Percentiles rank a stretch among this genome's conserved stretches.
phyloP scores from a whole-genome alignment of 1,140 invertebrate genomes.

The Pogonomyrmex barbatus region DNA sequence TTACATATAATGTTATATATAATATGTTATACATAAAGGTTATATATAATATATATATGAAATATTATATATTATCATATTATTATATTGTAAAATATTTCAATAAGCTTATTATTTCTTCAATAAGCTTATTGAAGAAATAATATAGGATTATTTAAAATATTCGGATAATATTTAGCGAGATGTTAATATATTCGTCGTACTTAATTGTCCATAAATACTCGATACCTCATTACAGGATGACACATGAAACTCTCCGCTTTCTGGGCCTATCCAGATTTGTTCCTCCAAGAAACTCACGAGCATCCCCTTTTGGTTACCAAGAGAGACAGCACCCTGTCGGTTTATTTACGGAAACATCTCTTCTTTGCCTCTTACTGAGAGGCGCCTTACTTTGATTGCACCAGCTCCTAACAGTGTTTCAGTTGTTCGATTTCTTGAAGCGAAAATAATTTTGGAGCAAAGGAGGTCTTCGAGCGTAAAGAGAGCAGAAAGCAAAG shows the following conservation, averaged over 20 bases:
- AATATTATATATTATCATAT: too few relatives aligned
- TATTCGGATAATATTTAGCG: neutral
- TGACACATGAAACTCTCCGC: conserved; percentile 58
- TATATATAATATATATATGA: too few relatives aligned
- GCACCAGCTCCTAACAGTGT: neutral
- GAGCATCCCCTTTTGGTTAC: conserved; percentile 58
- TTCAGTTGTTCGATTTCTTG: conserved; percentile 60
- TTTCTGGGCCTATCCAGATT: conserved; percentile 34
- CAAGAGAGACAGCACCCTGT: conserved; percentile 20
- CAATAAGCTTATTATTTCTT: too few relatives aligned
- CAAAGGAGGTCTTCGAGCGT: neutral
- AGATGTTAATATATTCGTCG: neutral
- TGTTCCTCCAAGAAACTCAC: conserved; percentile 25
- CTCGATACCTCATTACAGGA: conserved; percentile 32
- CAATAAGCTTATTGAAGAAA: neutral
- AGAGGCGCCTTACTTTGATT: conserved; percentile 49
- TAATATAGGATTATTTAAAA: neutral
- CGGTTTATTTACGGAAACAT: conserved; percentile 61
- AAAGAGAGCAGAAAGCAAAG: neutral
- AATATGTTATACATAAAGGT: too few relatives aligned
- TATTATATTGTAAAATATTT: too few relatives aligned
- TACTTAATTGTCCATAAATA: conserved; percentile 13
- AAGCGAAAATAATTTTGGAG: conserved; percentile 62
- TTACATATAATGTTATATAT: neutral
- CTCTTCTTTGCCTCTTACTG: conserved; percentile 48